Evolutionary conservation across 2,797 vertebrate species (phyloP), one percentile per base, ranked within the genome.

Genomic region (Acropternis orthonyx): DNA sequence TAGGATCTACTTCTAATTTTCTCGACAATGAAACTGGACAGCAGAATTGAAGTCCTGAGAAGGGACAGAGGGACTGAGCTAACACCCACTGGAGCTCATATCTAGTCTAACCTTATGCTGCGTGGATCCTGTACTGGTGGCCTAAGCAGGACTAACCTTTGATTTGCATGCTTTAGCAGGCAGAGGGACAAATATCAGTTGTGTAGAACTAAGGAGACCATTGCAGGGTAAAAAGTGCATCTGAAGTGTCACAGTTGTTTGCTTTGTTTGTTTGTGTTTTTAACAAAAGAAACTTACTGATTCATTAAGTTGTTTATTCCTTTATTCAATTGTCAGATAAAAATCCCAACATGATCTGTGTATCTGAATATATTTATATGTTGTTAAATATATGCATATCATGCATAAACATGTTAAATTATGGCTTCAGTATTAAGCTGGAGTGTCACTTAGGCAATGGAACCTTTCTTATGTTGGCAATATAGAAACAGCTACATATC

Each of bases 171-270:
- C 7, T 52, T 62, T 34, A 37, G 27, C 2, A 43, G 6, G 17
- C 17, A 19, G 14, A 13, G 20, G 6, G 12, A 49, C 15, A 10
- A 43, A 44, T 8, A 3, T 56, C 37, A 39, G 27, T n/a, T 16
- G 0, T 39, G 65, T 5, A 56, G 55, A 73, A 19, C 14, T n/a
- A 63, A 39, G 23, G n/a, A 0, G 4, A 54, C 3, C 17, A 4
- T 44, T 17, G 24, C 1, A 34, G 14, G 10, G 9, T 1, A 62
- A 72, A 43, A 61, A 21, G 2, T 46, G 2, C 12, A 22, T 21
- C 12, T 54, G 46, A 63, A 54, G 12, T 37, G 11, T 22, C 44
- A 58, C 7, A 15, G 20, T 30, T 71, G 20, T 82, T 30, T 71
- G 18, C 74, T 74, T 39, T 8, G 23, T 39, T 48, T 66, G 2